Base-by-base conservation (phyloP, 2,797 vertebrate genomes). In the Anguilla anguilla region DNA sequence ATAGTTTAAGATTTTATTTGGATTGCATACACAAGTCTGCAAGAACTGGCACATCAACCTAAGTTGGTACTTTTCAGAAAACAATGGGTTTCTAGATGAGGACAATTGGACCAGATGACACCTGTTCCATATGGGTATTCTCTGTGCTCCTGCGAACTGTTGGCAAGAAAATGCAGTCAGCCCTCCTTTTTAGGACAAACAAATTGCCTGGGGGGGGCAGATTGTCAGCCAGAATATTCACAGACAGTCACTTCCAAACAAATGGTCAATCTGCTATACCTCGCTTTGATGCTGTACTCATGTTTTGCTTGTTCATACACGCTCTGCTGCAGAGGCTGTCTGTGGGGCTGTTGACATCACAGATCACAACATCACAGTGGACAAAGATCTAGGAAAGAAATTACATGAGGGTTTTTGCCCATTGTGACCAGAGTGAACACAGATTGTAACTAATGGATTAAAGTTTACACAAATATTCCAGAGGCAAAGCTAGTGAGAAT, bases 301-400 rank as follows among this genome's bases (percentile, higher is more conserved):
- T 82, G 22, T 11, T 49, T 35, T 53, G 2, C 43, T 88, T 85
- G 55, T 90, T 87, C 82, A 92, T 88, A 89, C 96, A 97, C 6
- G 74, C 92, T 15, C 89, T 91, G 13, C 53, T 90, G 91, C 97
- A 97, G 4, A 88, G 87, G 0, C 87, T 17, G 51, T 90, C 93
- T 1, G 89, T 90, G 4, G 91, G 88, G 43, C 91, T 93, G 31
- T 77, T 90, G 31, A 91, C 13, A n/a, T 96, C 95, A 89, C 97
- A 97, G 90, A 97, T 92, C 46, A 95, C 87, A 61, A 95, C 92
- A 0, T 94, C 96, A 89, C 96, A 97, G 89, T 97, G 97, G 89
- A 97, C 93, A 49, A 95, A 96, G 0, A 97, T 86, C 97, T 98
- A 81, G 11, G 0, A 6, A 49, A 25, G 59, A 61, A 51, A 7